Base-by-base conservation (phyloP, 1,140 invertebrate genomes). In the Ganaspis sp. region DNA sequence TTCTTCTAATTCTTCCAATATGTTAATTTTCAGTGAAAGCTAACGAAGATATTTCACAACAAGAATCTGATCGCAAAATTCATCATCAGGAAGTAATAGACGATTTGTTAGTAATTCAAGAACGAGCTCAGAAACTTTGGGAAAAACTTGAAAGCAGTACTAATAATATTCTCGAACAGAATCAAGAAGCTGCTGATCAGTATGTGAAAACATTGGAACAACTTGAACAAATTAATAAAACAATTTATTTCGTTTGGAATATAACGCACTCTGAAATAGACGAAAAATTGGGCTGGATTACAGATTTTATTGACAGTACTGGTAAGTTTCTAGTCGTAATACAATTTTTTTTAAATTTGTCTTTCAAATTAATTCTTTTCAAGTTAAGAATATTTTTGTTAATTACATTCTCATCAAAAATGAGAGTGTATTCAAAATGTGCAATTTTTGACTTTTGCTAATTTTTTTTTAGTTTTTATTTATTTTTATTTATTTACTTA, bases 191-290 rank as follows among this genome's bases (percentile, higher is more conserved):
- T 42, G 87, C 91, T n/a, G 69, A 83, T 2, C 92, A 94, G 72
- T 94, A 94, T 78, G 83, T 92, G 45, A 85, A 90, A 21, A 93
- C 93, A 40, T 86, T 94, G 42, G 82, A 91, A n/a, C 94, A 93
- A 83, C 85, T 95, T 3, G 81, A 88, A n/a, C 92, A 93, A 84
- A 93, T 95, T 40, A 95, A 95, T 81, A 79, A 84, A 17, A 94
- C 93, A 0, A 92, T 95, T 38, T 86, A 92, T 69, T 92, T 88
- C 77, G 80, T 95, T 21, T 91, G 92, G 83, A 81, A 91, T 17
- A 88, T 85, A 1, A 93, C 93, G 81, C 87, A 90, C 53, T 49
- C 80, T 34, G 90, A 92, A 75, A 79, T 94, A 58, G 93, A 94
- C 70, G 82, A 92, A 19, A 90, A 91, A 73, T 86, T 95, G 3